Percentiles rank a stretch among this genome's conserved stretches.
Conservation (phyloP, 2,888 invertebrate species). For the Hirudinaria manillensis region DNA sequence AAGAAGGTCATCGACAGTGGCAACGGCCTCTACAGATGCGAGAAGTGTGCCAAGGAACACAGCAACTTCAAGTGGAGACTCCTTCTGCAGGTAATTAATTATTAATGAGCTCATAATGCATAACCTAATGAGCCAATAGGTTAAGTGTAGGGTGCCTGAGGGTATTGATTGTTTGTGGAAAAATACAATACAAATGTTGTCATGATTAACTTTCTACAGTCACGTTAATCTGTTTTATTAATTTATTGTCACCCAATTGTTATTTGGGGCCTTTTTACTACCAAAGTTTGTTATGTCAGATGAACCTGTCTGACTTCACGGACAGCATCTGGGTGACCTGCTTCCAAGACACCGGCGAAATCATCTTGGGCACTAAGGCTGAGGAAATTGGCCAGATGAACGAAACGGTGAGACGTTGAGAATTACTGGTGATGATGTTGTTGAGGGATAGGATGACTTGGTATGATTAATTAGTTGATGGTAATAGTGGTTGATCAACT, state of each 20-base stretch:
- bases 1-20: conserved; percentile 86
- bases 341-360: conserved; percentile 64
- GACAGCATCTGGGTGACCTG: conserved; percentile 83
- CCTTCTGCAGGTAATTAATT: conserved; percentile 61
- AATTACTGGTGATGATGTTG: too few species aligned
- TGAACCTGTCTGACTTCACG: conserved; percentile 78
- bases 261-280: not conserved
- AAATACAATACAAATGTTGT: not conserved
- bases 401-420: conserved; percentile 46
- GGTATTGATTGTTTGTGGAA: not conserved
- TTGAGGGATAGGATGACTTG: not conserved
- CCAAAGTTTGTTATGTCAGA: conserved; percentile 56
- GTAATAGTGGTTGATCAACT: too few species aligned
- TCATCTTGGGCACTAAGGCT: conserved; percentile 45
- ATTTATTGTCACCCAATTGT: not conserved
- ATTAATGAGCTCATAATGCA: not conserved
- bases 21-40: conserved; percentile 83
- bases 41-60: conserved; percentile 82
- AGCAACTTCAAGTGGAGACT: conserved; percentile 80
- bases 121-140: not conserved
- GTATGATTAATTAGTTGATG: not conserved
- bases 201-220: not conserved
- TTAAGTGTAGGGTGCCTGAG: not conserved
- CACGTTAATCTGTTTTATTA: conserved; percentile 6
- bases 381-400: conserved; percentile 64